These are phyloP conservation scores for Nasonia vitripennis DNA, from an alignment of 1,140 invertebrate species.

Conservation along the genomic window DNA sequence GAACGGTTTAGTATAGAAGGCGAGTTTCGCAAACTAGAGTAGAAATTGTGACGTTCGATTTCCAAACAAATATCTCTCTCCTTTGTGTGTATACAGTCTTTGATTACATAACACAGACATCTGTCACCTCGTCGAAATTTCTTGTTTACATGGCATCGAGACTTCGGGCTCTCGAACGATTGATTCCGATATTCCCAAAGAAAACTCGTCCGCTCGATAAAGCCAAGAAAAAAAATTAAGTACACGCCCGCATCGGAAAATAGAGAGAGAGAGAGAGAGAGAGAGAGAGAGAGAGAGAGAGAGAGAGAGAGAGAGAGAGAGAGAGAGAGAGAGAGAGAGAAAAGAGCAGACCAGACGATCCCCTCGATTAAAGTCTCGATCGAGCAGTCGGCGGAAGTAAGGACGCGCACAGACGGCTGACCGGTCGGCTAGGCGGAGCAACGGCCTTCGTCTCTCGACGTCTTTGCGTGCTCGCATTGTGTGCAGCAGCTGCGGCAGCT, in stretches of 20 bases:
- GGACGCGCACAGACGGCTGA: neutral
- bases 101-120: neutral
- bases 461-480: conserved; percentile 35
- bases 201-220: no score
- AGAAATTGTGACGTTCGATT: neutral
- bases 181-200: no score
- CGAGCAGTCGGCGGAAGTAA: neutral
- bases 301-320: no score
- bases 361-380: neutral
- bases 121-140: neutral
- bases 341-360: neutral
- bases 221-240: no score
- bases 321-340: no score
- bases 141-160: no score
- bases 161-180: no score
- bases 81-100: neutral
- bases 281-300: no score
- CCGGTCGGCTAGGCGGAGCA: neutral
- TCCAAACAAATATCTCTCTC: neutral
- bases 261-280: neutral
- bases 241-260: no score
- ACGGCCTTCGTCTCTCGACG: neutral
- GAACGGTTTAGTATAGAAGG: neutral
- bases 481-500: conserved; percentile 11
- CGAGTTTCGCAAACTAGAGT: neutral